Evolutionary conservation across 2,113 vertebrate species (phyloP), one percentile per base, ranked within the genome.

Genomic region (Otus sunia): DNA sequence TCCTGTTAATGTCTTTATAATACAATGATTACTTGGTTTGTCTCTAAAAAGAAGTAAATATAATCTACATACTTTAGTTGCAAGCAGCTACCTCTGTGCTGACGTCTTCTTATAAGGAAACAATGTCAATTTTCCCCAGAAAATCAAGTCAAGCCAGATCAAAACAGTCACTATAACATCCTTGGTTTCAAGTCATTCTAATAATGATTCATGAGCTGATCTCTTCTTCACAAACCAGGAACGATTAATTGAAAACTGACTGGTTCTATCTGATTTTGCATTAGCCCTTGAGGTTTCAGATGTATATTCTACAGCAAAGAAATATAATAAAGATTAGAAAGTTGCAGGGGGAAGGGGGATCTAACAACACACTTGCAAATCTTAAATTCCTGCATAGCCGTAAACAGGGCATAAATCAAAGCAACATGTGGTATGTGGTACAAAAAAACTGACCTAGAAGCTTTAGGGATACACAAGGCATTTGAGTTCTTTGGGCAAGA

Each of bases 141-240:
- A 80, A 80, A 85, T 75, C 89, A 80, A 80, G 91, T 90, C 77
- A 90, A 52, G 66, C 82, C 77, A 74, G 86, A 78, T 82, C 34
- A 55, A 75, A 87, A 49, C 17, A 83, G 56, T 74, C 20, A 59
- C 63, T 76, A 5, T 16, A 80, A 37, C 19, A 9, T 15, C 22
- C 53, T 30, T 56, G 26, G 36, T 52, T 67, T 74, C 49, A 55
- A 39, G 64, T 81, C 19, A 63, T 37, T 82, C 69, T 56, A 26
- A 45, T 41, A 69, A 52, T 83, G 87, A 85, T 39, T 89, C 81
- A 92, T 12, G 9, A 73, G 60, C 49, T n/a, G 29, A 43, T 39
- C 27, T 83, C 39, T 62, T 60, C 21, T 88, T 85, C 37, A 32
- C 71, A 86, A 77, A 52, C 15, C 71, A 36, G 19, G 50, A 82